Conservation (phyloP, 2,888 invertebrate species). For the Apoderus coryli region DNA sequence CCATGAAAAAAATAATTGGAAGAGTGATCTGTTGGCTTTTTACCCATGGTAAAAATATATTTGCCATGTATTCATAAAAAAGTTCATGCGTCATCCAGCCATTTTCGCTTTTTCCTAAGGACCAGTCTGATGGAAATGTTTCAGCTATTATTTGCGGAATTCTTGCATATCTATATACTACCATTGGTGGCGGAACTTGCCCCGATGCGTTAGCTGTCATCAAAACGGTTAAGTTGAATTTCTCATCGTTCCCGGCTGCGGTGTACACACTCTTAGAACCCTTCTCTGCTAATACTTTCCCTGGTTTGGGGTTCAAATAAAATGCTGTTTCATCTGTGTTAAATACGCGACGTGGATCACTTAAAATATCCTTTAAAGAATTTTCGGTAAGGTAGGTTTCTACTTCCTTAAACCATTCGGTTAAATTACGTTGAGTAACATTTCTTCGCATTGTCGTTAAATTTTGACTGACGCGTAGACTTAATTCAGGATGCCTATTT, state of each 20-base stretch:
- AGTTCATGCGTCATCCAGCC: slow-evolving; percentile 1
- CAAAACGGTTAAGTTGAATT: slow-evolving; percentile 3
- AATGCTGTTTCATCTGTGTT: slow-evolving; percentile 3
- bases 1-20: no score
- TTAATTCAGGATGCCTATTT: slow-evolving; percentile 1
- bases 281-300: slow-evolving; percentile 3
- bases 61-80: slow-evolving; percentile 1
- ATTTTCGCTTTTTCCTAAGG: slow-evolving; percentile 2
- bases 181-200: background rate
- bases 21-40: no score
- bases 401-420: slow-evolving; percentile 1
- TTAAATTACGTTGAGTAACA: slow-evolving; percentile 1
- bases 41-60: slow-evolving; percentile 3
- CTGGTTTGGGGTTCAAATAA: slow-evolving; percentile 1
- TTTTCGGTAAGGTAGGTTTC: background rate
- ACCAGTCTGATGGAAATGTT: background rate
- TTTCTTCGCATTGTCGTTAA: slow-evolving; percentile 1
- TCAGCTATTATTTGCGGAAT: slow-evolving; percentile 1
- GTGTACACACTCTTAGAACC: slow-evolving; percentile 1
- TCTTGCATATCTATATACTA: slow-evolving; percentile 2
- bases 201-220: slow-evolving; percentile 3
- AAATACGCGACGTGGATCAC: slow-evolving; percentile 1
- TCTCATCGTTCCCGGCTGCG: slow-evolving; percentile 2
- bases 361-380: background rate
- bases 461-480: slow-evolving; percentile 1